Percentiles rank a stretch among this genome's conserved stretches.
These are phyloP conservation scores for Pelosia muscerda DNA, from an alignment of 2,888 invertebrate species.

Conservation along the genomic window DNA sequence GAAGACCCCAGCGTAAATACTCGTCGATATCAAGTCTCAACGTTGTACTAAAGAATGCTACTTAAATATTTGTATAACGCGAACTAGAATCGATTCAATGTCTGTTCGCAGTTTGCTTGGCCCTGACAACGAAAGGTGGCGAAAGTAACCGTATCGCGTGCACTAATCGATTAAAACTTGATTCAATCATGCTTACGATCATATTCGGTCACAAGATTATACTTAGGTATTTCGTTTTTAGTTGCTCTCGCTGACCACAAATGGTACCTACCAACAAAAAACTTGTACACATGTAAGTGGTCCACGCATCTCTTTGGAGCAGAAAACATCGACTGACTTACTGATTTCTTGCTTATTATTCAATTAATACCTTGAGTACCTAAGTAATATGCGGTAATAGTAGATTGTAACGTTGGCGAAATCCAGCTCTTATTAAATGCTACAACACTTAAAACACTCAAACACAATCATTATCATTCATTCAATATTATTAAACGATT, in stretches of 20 bases:
- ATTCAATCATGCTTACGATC: conserved; percentile 52
- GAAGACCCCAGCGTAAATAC: conserved; percentile 33
- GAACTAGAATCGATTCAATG: conserved; percentile 62
- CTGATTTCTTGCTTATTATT: background rate
- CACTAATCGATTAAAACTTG: conserved; percentile 62
- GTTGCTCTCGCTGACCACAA: background rate
- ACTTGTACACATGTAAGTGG: background rate
- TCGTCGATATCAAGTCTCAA: conserved; percentile 60
- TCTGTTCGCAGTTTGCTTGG: conserved; percentile 60
- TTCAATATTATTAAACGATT: background rate
- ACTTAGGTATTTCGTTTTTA: conserved; percentile 14
- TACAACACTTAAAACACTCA: background rate
- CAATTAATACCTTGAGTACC: background rate
- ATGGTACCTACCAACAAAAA: background rate
- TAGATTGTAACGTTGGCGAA: background rate
- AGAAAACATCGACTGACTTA: background rate
- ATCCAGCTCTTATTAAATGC: no score
- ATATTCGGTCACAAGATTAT: conserved; percentile 29
- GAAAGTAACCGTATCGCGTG: conserved; percentile 78
- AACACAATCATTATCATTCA: background rate
- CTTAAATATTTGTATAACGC: conserved; percentile 53
- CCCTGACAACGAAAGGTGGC: conserved; percentile 81
- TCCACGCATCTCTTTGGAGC: background rate
- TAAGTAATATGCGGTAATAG: background rate
- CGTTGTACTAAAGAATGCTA: conserved; percentile 64